Evolutionary conservation across 2,113 vertebrate genomes (phyloP).

Genomic region (Prunella himalayana): DNA sequence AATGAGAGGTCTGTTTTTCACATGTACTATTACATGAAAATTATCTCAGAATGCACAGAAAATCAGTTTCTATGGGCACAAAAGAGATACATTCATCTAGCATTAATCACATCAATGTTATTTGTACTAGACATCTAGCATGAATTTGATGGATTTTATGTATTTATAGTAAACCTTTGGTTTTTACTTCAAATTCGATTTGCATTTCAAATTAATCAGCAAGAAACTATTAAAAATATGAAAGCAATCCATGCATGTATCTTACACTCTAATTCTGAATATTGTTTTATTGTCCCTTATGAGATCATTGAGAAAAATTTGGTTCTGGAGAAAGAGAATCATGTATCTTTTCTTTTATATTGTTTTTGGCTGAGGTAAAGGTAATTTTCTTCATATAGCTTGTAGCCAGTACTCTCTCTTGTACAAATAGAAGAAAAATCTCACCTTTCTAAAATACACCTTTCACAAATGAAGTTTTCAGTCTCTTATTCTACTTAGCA

Average conservation of each 20-base stretch:
- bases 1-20: neutral
- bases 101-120: neutral
- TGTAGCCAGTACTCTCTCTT: neutral
- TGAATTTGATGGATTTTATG: neutral
- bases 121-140: neutral
- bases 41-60: neutral
- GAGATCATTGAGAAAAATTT: neutral
- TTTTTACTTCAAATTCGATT: neutral
- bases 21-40: neutral
- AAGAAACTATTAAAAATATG: neutral
- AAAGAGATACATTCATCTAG: neutral
- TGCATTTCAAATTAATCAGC: neutral
- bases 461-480: neutral
- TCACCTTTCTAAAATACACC: neutral
- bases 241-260: neutral
- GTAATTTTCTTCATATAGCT: neutral
- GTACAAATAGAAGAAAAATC: neutral
- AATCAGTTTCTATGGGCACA: neutral
- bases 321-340: neutral
- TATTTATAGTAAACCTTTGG: neutral
- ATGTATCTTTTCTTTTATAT: neutral
- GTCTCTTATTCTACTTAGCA: neutral
- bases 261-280: neutral
- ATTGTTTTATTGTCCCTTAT: neutral
- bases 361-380: neutral